Base-by-base conservation (phyloP, 2,797 vertebrate genomes). In the Gorsachius magnificus region DNA sequence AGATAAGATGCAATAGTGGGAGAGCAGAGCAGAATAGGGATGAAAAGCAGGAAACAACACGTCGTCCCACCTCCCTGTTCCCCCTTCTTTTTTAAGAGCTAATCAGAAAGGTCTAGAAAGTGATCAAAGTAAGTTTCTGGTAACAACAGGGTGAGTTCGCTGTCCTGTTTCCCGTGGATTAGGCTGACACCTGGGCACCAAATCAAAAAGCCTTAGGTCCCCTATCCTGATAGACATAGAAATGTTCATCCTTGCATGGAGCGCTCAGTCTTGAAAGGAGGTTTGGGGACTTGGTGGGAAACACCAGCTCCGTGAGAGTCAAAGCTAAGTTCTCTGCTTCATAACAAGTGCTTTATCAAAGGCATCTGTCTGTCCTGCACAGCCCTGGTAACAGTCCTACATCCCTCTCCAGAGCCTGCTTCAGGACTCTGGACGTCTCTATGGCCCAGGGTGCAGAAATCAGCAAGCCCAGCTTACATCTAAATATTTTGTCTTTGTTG, bases 151-250 rank as follows among this genome's bases (percentile, higher is more conserved):
- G 16, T 0, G 17, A 63, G 43, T 41, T 76, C 60, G 60, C 43
- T 70, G 56, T 29, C n/a, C 68, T 80, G 13, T 41, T 89, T 48
- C 63, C 51, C n/a, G 8, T 36, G n/a, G 45, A 13, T 74, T 61
- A 53, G 15, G 51, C 8, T 45, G 36, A 61, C 14, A 18, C 26
- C 56, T 72, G 60, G 25, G 48, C 45, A 61, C 13, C 17, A 50
- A 61, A 69, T 51, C 38, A 26, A 28, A 57, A 79, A 53, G 14
- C 22, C 10, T 46, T 9, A 18, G 63, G 11, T 58, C n/a, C 48
- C 19, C 22, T 18, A 2, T 31, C 51, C 41, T 35, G 6, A 60
- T 0, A 45, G 31, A 25, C 4, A 8, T 0, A 3, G 1, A 13
- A 50, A 21, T 48, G 28, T 21, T 72, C n/a, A 35, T 21, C 75